Evolutionary conservation across 2,797 vertebrate genomes (phyloP), one percentile per base, ranked within the genome.

Genomic region (Macroramphosus scolopax): DNA sequence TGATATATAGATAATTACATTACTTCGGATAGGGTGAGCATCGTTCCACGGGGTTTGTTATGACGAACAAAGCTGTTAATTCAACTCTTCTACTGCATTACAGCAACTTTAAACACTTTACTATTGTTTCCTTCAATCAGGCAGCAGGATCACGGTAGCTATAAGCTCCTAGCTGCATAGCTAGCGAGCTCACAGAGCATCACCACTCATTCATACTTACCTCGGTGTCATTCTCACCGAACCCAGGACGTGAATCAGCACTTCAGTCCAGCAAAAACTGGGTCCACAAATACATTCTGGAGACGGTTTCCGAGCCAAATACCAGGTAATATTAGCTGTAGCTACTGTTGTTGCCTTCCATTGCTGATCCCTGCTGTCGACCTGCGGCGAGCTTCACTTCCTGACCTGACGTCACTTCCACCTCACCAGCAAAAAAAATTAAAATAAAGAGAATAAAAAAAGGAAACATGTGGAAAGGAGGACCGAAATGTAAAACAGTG

Each of bases 341-440:
- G 15, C 13, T 28, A 37, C 29, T 55, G 32, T 10, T 48, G 22
- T 28, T 59, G 28, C 20, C 34, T 12, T 15, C 12, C 47, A 39
- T 22, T 18, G 36, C 51, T 48, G 10, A 17, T 25, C 34, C 53
- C 32, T 41, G 49, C 51, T 57, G 51, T 63, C 63, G 22, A 41
- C 22, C 47, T 44, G 43, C 18, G 7, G 28, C 17, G 26, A 57
- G 58, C 36, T 16, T 12, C 5, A 75, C 81, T 86, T 87, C 83
- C 83, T 64, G 0, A 43, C 76, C 0, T 54, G 64, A 62, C 79
- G 79, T 84, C 82, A 86, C 61, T 56, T 88, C 85, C 82, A 0
- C 6, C 11, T 32, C 28, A 45, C 8, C n/a, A n/a, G n/a, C n/a
- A n/a, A n/a, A n/a, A n/a, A n/a, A n/a, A n/a, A n/a, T n/a, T n/a